Evolutionary conservation across 2,113 vertebrate genomes (phyloP), one percentile per base, ranked within the genome.

Genomic region (Austrofundulus limnaeus): DNA sequence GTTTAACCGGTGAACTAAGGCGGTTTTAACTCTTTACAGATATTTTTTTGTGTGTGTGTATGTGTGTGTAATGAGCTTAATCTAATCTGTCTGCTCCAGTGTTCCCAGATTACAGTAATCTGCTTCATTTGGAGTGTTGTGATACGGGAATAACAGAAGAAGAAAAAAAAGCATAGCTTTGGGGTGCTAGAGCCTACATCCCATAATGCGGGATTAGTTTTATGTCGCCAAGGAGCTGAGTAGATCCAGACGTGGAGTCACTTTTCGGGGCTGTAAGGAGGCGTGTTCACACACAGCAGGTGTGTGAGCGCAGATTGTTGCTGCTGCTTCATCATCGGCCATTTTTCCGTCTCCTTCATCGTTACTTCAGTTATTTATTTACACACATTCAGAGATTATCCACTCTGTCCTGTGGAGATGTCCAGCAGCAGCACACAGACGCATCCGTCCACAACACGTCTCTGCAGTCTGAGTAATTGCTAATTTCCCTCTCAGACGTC

Each of bases 51-150:
- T n/a, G n/a, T n/a, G n/a, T n/a, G n/a, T n/a, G n/a, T n/a, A n/a
- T n/a, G n/a, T 71, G 75, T 83, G 70, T 67, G 66, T 85, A 83
- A 86, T 83, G 79, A 87, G 60, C 66, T 86, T 89, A 86, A 86
- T 87, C 80, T 90, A 88, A 91, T 89, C 87, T 88, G 82, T 87
- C 77, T 85, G 79, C 85, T 83, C 67, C 86, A 84, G 80, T 88
- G 82, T 89, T 88, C 77, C 54, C 79, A 87, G 89, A 91, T 91
- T 89, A 91, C 76, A 75, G 80, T 89, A 89, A 90, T 90, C 85
- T 88, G 70, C 80, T 73, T 65, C 66, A 14, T 87, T 87, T 88
- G 82, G 76, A 80, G 66, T 76, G 64, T 72, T 72, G 79, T 84
- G 86, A 91, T 88, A 88, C 52, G 72, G 79, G 82, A 82, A 80